phyloP scores from a whole-genome alignment of 2,888 invertebrate species.

The Panorpa germanica region DNA sequence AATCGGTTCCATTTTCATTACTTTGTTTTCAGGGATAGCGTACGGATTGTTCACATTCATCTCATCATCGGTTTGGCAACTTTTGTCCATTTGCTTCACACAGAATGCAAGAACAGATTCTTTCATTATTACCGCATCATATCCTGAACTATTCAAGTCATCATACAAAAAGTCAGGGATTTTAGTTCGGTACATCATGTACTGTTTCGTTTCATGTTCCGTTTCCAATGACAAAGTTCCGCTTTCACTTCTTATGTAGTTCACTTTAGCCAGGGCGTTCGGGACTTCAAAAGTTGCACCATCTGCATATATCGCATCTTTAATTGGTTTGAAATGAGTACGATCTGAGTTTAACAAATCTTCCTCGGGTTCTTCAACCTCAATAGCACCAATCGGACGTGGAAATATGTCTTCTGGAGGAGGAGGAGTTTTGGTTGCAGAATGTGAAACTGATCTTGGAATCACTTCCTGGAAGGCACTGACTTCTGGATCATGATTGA shows the following conservation, averaged over 20 bases:
- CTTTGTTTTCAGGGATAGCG: too few species aligned
- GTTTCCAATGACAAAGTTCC: slow-evolving; percentile 38
- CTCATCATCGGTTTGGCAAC: slow-evolving; percentile 31
- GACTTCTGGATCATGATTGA: slow-evolving; percentile 25
- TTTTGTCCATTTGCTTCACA: slow-evolving; percentile 34
- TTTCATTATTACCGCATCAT: slow-evolving; percentile 17
- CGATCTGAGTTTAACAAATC: slow-evolving; percentile 57
- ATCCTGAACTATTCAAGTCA: slow-evolving; percentile 24
- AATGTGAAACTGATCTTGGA: too few species aligned
- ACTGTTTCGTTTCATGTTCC: slow-evolving; percentile 27
- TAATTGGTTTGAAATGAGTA: slow-evolving; percentile 72
- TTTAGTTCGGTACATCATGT: slow-evolving; percentile 30
- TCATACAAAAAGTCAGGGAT: slow-evolving; percentile 18
- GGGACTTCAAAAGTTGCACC: slow-evolving; percentile 54
- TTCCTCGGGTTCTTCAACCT: slow-evolving; percentile 29
- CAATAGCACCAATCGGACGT: slow-evolving; percentile 10
- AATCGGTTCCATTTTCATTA: too few species aligned
- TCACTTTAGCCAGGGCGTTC: slow-evolving; percentile 39
- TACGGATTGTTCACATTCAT: background rate
- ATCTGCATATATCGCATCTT: slow-evolving; percentile 37
- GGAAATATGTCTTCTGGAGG: slow-evolving; percentile 7
- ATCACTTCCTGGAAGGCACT: slow-evolving; percentile 28
- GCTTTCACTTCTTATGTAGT: slow-evolving; percentile 44
- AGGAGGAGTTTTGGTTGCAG: slow-evolving; percentile 12
- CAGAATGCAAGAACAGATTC: slow-evolving; percentile 49